Evolutionary conservation across 1,140 invertebrate species (phyloP).

Genomic region (Euschistus heros): DNA sequence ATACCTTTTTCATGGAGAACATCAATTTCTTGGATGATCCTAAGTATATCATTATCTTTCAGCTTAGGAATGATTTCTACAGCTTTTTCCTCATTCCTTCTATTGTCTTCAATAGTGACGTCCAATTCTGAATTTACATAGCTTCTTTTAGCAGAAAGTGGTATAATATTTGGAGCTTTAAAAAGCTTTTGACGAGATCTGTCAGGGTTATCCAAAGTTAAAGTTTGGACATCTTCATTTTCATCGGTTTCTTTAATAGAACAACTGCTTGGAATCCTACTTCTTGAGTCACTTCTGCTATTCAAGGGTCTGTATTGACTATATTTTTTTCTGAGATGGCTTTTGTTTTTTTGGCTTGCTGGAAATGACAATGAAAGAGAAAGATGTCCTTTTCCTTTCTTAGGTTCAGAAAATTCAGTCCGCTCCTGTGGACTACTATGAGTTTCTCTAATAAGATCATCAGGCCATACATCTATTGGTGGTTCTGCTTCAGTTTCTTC

Average conservation of each 20-base stretch:
- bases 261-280: not conserved
- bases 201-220: constrained; percentile 10
- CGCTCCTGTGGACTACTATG: constrained; percentile 29
- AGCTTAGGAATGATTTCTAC: not conserved
- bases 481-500: constrained; percentile 29
- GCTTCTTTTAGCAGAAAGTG: not conserved
- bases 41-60: not conserved
- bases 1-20: constrained; percentile 1
- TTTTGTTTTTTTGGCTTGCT: not conserved
- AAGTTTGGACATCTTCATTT: constrained; percentile 21
- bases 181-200: constrained; percentile 7
- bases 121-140: not conserved
- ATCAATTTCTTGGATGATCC: not conserved
- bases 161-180: constrained; percentile 5
- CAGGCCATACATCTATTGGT: not conserved
- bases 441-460: constrained; percentile 20
- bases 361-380: constrained; percentile 5
- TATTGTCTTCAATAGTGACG: constrained; percentile 28
- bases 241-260: constrained; percentile 20
- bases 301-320: constrained; percentile 1
- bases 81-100: constrained; percentile 31
- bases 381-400: not conserved
- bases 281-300: not conserved
- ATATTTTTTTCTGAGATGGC: constrained; percentile 3
- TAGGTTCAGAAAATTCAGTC: constrained; percentile 10